Base-by-base conservation (phyloP, 2,797 vertebrate genomes). In the Chromobotia macracanthus region DNA sequence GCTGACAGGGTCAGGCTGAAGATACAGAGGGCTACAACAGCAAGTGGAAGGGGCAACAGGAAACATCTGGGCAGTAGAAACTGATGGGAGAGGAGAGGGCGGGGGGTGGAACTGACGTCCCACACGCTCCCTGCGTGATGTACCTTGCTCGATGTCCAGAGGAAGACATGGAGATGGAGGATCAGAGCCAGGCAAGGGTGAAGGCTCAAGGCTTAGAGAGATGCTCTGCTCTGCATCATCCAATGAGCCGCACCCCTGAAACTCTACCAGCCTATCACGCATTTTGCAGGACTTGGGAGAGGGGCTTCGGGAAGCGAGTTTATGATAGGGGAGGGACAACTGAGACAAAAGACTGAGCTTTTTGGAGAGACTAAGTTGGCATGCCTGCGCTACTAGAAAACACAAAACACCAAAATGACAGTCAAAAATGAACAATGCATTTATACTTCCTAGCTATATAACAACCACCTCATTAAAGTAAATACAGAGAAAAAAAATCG, bases 291-390 rank as follows among this genome's bases (percentile, higher is more conserved):
- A 86, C 50, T 88, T 90, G 80, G 87, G 87, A 0, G 92, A 92
- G 1, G 87, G 60, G 50, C 73, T 92, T 81, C 89, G 87, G 18
- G 80, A 75, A 77, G 80, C 72, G 3, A 90, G 78, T 81, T 91
- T 95, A 89, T 50, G 82, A 92, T 94, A 90, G 87, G 95, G 94
- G 35, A 96, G 93, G 41, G 93, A 91, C 85, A 97, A 95, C 79
- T 93, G 93, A 87, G 95, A 94, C 81, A 97, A 93, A 87, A 96
- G 93, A 87, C 95, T 91, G 91, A 95, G 81, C 81, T 94, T 93
- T 88, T 93, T 96, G 88, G 87, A 86, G 65, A 86, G 91, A 88
- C 91, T 89, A 89, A 87, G 86, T 0, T 89, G 90, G 51, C 82
- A 86, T 87, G 90, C 91, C 90, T 88, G 91, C 85, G 94, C 95